Conservation (phyloP, 2,797 vertebrate species). For the Acomys russatus region DNA sequence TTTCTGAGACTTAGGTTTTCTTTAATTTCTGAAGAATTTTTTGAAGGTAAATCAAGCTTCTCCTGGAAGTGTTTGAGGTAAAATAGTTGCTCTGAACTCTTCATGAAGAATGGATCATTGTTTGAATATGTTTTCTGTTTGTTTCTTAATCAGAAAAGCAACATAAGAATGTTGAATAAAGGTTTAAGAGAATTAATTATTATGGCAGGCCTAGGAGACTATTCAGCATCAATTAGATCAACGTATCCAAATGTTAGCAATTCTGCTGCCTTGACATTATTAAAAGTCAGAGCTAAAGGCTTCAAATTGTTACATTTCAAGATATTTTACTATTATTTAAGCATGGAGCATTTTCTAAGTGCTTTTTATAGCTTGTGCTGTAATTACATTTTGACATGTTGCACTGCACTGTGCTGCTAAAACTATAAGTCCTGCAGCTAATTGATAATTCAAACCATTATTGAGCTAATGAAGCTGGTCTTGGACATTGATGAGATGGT, state of each 20-base stretch:
- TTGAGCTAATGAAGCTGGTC: slow-evolving; percentile 85
- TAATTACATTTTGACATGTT: slow-evolving; percentile 82
- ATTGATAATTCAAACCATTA: slow-evolving; percentile 87
- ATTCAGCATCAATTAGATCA: background rate
- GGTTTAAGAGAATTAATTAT: background rate
- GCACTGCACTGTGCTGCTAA: slow-evolving; percentile 65
- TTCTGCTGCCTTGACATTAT: background rate
- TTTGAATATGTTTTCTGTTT: background rate
- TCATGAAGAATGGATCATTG: background rate
- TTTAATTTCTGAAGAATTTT: background rate
- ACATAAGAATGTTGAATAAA: background rate
- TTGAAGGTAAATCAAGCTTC: background rate
- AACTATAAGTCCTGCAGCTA: slow-evolving; percentile 80
- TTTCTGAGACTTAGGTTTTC: slow-evolving; percentile 2
- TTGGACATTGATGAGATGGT: slow-evolving; percentile 74
- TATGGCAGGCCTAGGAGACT: background rate
- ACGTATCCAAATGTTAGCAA: background rate
- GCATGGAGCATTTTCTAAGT: slow-evolving; percentile 39
- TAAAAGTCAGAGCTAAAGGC: slow-evolving; percentile 13
- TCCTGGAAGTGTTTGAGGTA: background rate
- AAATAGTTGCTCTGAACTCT: background rate
- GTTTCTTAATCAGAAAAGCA: background rate
- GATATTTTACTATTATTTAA: slow-evolving; percentile 80
- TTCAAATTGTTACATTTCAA: slow-evolving; percentile 61
- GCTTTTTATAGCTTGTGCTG: slow-evolving; percentile 61